Base-by-base conservation (phyloP, 2,797 vertebrate species). In the Rousettus madagascariensis region DNA sequence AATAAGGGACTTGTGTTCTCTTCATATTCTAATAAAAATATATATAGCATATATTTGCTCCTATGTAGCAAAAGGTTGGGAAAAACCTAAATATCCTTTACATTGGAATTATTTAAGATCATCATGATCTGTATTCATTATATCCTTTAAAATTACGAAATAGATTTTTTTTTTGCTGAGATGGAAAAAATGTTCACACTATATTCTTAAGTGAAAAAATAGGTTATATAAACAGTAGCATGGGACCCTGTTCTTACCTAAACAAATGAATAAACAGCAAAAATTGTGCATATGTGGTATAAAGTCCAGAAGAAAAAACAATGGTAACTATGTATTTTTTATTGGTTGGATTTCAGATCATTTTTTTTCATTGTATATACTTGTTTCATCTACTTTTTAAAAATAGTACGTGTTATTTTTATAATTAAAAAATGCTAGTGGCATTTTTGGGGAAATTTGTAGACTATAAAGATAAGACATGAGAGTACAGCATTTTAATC, bases 141-240 rank as follows among this genome's bases (percentile, higher is more conserved):
- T 5, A 12, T 43, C 43, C 33, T 91, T 92, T 78, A 92, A 92
- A 82, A 66, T 83, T 83, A 41, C 68, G 12, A 63, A 66, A 41
- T 84, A 82, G 33, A 53, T 90, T 68, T 74, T 75, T 90, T 90
- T 65, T 96, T 95, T 95, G 68, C 59, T 49, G n/a, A 51, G 28
- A 79, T 36, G 78, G 28, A 72, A 91, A 93, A 94, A 83, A 49
- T 85, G 26, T 68, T 49, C 49, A 46, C 36, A 68, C 22, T 41
- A 12, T 83, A 79, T 51, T 86, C 43, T 77, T 83, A 61, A 71
- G 53, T 86, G 65, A 55, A 86, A 92, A 91, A 46, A 46, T 49
- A 57, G 11, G 68, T 89, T 71, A 71, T 33, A 36, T 11, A 71
- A 59, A 30, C 26, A 59, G 28, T 46, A 53, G 57, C 84, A 1